A percentile compares a stretch with the other conserved stretches of the same genome.
Conservation (phyloP, 2,888 invertebrate species). For the Cistogaster globosa region DNA sequence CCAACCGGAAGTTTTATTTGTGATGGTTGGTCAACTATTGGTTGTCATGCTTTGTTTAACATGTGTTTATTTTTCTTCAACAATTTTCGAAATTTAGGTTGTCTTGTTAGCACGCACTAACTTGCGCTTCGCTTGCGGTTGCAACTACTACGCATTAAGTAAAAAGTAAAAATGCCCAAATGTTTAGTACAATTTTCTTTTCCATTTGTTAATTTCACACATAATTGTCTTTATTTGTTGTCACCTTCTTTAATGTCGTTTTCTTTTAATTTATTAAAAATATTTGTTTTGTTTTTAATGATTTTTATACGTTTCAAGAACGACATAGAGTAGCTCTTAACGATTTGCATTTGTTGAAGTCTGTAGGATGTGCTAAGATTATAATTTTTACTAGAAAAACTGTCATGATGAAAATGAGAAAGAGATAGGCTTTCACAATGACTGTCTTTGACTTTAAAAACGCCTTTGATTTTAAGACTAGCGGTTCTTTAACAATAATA, state of each 20-base stretch:
- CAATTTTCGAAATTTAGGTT: conserved; percentile 1
- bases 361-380: too few species aligned
- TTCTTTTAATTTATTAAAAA: conserved; percentile 16
- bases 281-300: conserved; percentile 20
- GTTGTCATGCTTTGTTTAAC: conserved; percentile 17
- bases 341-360: too few species aligned
- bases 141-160: conserved; percentile 57
- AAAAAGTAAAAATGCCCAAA: neutral
- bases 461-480: too few species aligned
- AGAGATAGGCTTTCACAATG: too few species aligned
- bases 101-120: conserved; percentile 57
- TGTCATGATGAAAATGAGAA: too few species aligned
- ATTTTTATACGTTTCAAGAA: too few species aligned
- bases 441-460: too few species aligned
- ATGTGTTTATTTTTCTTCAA: conserved; percentile 40
- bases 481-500: too few species aligned
- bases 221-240: conserved; percentile 64
- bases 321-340: too few species aligned
- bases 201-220: conserved; percentile 61
- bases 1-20: conserved; percentile 14
- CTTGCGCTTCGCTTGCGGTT: conserved; percentile 5
- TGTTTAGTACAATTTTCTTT: conserved; percentile 8
- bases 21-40: conserved; percentile 2
- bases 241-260: conserved; percentile 47
- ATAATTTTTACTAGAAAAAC: too few species aligned